Evolutionary conservation across 2,113 vertebrate species (phyloP), one percentile per base, ranked within the genome.

Genomic region (Anser cygnoides): DNA sequence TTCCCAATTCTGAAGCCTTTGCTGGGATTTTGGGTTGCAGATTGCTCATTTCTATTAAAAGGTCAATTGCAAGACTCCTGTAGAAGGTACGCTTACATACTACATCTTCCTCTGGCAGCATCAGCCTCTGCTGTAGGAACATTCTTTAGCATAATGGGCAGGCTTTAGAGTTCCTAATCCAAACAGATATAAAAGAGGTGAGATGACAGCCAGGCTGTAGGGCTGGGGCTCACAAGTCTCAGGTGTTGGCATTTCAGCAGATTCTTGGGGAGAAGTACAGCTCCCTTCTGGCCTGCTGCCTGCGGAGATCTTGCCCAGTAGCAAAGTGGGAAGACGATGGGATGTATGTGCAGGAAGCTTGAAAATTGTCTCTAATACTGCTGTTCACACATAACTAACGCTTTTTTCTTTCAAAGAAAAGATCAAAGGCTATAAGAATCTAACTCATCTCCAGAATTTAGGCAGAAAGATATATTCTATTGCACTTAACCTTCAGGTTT

Each of bases 11-110:
- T 80, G 37, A 67, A 67, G 41, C 7, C 39, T 74, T 75, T 78
- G 31, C 31, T 68, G 43, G 22, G 77, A 52, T 52, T 95, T 63
- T 43, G 55, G 74, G 16, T 33, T 80, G 20, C 22, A 65, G 31
- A 44, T 65, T 90, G 13, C 20, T 80, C 2, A 9, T 78, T 49
- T 63, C 37, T 84, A 2, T 63, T 63, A 57, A 23, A 88, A 63
- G 20, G 20, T 77, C 5, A 4, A 1, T 44, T 62, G 54, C n/a
- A 26, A 67, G 44, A 39, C 28, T 72, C 28, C n/a, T 28, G 3
- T 6, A 10, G 49, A 39, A 78, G 26, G 58, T 66, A 4, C 0
- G 0, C 4, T 50, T 52, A 9, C 0, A 3, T 46, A 39, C 35
- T 66, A 5, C 13, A 3, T 61, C 43, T 76, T 84, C 52, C 25